Conservation (phyloP, 2,797 vertebrate genomes). For the Odontamblyopus rebecca region DNA sequence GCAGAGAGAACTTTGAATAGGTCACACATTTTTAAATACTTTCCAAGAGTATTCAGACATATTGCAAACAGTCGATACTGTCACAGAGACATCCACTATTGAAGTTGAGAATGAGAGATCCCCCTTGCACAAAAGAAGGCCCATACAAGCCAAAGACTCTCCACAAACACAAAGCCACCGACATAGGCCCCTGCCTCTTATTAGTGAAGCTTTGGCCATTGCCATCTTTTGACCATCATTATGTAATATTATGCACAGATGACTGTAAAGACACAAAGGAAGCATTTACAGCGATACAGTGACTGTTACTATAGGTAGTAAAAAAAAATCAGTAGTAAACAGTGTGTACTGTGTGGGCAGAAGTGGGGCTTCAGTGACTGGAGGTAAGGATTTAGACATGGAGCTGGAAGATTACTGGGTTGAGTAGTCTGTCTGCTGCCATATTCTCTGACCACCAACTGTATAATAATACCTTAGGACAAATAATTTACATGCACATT, state of each 20-base stretch:
- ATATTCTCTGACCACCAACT: constrained; percentile 34
- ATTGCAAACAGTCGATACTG: constrained; percentile 2
- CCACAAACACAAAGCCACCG: constrained; percentile 21
- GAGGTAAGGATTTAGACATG: constrained; percentile 47
- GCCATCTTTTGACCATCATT: neutral
- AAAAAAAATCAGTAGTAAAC: constrained; percentile 10
- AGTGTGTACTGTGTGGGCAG: constrained; percentile 5
- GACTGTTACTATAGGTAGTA: neutral
- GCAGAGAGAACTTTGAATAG: constrained; percentile 39
- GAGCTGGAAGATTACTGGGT: constrained; percentile 61
- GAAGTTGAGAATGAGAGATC: constrained; percentile 4
- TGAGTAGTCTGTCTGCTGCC: constrained; percentile 54
- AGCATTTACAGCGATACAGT: neutral
- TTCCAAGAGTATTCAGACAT: constrained; percentile 31
- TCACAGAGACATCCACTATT: constrained; percentile 7
- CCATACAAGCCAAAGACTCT: constrained; percentile 3
- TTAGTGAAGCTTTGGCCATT: neutral
- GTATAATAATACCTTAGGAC: constrained; percentile 55
- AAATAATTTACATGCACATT: constrained; percentile 56
- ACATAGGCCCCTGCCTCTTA: neutral
- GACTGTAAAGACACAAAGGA: neutral
- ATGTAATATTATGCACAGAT: neutral
- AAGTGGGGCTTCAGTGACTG: constrained; percentile 31
- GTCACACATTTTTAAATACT: constrained; percentile 38
- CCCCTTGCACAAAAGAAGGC: constrained; percentile 1